These are phyloP conservation scores for Lordiphosa fenestrarum DNA, from an alignment of 2,888 invertebrate species.

Conservation along the genomic window DNA sequence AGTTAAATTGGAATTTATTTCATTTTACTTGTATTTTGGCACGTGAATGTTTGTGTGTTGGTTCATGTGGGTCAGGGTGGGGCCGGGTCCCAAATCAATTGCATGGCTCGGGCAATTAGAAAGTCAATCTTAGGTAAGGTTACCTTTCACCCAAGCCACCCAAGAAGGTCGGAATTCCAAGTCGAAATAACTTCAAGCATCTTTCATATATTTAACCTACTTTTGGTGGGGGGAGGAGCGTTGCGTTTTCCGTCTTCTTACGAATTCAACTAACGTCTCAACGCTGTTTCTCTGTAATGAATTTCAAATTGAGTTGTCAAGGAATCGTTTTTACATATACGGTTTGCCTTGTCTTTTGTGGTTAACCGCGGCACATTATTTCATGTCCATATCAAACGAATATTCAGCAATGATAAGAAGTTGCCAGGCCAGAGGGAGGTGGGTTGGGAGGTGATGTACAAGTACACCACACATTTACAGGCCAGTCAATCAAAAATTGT, in stretches of 20 bases:
- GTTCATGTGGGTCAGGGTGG: slow-evolving; percentile 6
- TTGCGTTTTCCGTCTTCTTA: no score
- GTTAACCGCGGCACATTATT: slow-evolving; percentile 24
- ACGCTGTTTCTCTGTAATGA: no score
- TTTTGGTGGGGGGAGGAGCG: background rate
- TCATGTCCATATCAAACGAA: background rate
- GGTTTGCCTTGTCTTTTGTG: slow-evolving; percentile 13
- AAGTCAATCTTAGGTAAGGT: slow-evolving; percentile 4
- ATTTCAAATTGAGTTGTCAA: no score
- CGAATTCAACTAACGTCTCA: no score
- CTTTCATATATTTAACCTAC: slow-evolving; percentile 9
- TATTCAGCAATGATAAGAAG: no score
- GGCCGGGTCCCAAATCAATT: slow-evolving; percentile 5
- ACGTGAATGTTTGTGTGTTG: background rate
- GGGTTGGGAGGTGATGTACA: no score
- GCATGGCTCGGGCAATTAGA: background rate
- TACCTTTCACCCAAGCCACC: slow-evolving; percentile 9
- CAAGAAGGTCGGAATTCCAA: slow-evolving; percentile 18
- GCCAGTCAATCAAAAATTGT: no score
- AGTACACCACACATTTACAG: no score
- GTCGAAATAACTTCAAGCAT: background rate
- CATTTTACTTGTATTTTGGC: slow-evolving; percentile 2
- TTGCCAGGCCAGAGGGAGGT: no score
- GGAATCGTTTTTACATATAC: slow-evolving; percentile 12
- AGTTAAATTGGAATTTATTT: slow-evolving; percentile 7